Percentiles rank a stretch among this genome's conserved stretches.
Evolutionary conservation across 2,113 vertebrate genomes (phyloP).

Genomic region (Stegastes partitus): DNA sequence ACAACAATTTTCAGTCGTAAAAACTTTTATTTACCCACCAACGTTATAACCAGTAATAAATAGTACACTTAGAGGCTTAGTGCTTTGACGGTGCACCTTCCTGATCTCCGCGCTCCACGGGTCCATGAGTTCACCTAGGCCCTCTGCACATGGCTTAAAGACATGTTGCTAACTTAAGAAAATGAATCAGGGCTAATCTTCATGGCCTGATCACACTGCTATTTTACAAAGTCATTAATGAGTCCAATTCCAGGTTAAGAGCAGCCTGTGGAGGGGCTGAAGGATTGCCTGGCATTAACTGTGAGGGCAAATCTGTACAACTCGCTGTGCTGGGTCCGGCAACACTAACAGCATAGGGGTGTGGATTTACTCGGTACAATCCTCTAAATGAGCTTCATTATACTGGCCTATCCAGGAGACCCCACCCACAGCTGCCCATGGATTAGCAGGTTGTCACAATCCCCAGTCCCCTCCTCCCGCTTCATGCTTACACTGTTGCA

Average conservation of each 20-base stretch:
- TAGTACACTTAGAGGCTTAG: not conserved
- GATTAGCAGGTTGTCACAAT: conserved; percentile 75
- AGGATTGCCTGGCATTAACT: conserved; percentile 76
- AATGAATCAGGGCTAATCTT: conserved; percentile 80
- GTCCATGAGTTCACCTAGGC: conserved; percentile 54
- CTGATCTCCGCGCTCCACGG: conserved; percentile 44
- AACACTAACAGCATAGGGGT: conserved; percentile 62
- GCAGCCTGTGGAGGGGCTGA: conserved; percentile 64
- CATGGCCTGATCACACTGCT: conserved; percentile 73
- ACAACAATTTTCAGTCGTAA: not conserved
- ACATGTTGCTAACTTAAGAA: conserved; percentile 79
- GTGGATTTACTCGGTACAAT: conserved; percentile 78
- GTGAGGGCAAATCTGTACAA: conserved; percentile 64
- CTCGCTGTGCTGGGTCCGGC: conserved; percentile 38
- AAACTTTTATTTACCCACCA: not conserved
- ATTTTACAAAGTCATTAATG: conserved; percentile 78
- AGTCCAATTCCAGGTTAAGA: conserved; percentile 73
- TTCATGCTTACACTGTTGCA: conserved; percentile 61
- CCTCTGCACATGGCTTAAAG: conserved; percentile 65
- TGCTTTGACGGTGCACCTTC: conserved; percentile 8
- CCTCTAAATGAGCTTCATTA: conserved; percentile 83
- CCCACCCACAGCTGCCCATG: conserved; percentile 46
- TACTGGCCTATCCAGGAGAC: conserved; percentile 63
- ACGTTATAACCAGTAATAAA: not conserved
- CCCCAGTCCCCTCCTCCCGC: conserved; percentile 61